phyloP scores from a whole-genome alignment of 2,888 invertebrate genomes.

The Meiosimyza platycephala region DNA sequence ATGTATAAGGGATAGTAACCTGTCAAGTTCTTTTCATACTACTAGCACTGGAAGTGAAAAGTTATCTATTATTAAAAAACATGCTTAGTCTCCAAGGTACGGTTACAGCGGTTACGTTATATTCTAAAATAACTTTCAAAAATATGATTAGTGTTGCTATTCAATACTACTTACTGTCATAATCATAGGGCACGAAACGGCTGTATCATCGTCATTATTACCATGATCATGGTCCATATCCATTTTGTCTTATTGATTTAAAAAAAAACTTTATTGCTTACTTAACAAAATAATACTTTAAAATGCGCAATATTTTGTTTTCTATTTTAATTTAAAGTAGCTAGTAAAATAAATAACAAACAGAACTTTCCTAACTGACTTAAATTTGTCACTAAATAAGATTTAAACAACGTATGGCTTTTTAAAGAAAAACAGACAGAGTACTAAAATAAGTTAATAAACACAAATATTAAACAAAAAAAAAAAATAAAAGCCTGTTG shows the following conservation, averaged over 20 bases:
- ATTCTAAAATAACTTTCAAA: background rate
- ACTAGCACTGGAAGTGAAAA: too few relatives aligned
- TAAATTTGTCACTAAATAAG: conserved; percentile 46
- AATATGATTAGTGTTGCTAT: background rate
- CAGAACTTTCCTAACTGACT: conserved; percentile 48
- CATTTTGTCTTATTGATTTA: conserved; percentile 21
- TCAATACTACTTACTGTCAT: conserved; percentile 61
- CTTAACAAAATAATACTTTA: background rate
- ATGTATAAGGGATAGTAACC: too few relatives aligned
- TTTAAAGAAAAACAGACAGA: conserved; percentile 38
- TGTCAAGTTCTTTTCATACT: too few relatives aligned
- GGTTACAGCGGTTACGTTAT: background rate
- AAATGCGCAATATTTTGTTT: background rate
- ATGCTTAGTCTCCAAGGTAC: too few relatives aligned
- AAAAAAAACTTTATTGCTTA: background rate
- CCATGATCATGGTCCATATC: conserved; percentile 54
- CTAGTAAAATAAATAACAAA: background rate
- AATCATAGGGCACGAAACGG: conserved; percentile 60
- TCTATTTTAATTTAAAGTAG: background rate
- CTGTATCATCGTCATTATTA: conserved; percentile 25
- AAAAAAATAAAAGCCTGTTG: conserved; percentile 1
- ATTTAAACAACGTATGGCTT: conserved; percentile 22
- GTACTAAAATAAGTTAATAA: too few relatives aligned
- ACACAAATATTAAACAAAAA: background rate
- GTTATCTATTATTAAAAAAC: too few relatives aligned